phyloP scores from a whole-genome alignment of 2,888 invertebrate genomes.

The Lordiphosa andalusiaca region DNA sequence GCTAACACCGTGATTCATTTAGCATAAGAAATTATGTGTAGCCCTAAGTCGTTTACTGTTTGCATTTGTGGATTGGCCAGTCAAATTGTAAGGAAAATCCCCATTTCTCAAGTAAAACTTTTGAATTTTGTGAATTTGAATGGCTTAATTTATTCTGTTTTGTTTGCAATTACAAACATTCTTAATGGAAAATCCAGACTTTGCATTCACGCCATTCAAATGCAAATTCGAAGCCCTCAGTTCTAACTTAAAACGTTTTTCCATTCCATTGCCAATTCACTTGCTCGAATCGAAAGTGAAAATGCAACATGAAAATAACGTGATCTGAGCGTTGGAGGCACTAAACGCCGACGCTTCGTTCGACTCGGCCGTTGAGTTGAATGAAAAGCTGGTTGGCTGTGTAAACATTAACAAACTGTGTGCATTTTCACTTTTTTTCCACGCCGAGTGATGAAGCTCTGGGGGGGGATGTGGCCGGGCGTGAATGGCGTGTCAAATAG shows the following conservation, averaged over 20 bases:
- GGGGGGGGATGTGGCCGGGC: constrained; percentile 15
- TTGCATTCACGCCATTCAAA: not conserved
- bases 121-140: too few relatives aligned
- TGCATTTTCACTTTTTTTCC: constrained; percentile 66
- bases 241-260: constrained; percentile 27
- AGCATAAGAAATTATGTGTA: too few relatives aligned
- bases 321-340: constrained; percentile 35
- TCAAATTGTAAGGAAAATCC: too few relatives aligned
- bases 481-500: constrained; percentile 39
- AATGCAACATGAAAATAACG: constrained; percentile 61
- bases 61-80: too few relatives aligned
- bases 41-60: too few relatives aligned
- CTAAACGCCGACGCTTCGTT: constrained; percentile 19
- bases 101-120: too few relatives aligned
- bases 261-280: constrained; percentile 1
- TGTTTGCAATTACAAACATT: too few relatives aligned
- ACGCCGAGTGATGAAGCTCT: constrained; percentile 14
- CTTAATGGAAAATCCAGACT: too few relatives aligned
- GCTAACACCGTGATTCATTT: too few relatives aligned
- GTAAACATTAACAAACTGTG: constrained; percentile 61
- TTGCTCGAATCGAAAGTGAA: constrained; percentile 62
- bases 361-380: constrained; percentile 7
- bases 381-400: constrained; percentile 33
- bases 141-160: too few relatives aligned
- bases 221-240: constrained; percentile 12